Evolutionary conservation across 2,888 invertebrate genomes (phyloP).

Genomic region (Ochropleura plecta): DNA sequence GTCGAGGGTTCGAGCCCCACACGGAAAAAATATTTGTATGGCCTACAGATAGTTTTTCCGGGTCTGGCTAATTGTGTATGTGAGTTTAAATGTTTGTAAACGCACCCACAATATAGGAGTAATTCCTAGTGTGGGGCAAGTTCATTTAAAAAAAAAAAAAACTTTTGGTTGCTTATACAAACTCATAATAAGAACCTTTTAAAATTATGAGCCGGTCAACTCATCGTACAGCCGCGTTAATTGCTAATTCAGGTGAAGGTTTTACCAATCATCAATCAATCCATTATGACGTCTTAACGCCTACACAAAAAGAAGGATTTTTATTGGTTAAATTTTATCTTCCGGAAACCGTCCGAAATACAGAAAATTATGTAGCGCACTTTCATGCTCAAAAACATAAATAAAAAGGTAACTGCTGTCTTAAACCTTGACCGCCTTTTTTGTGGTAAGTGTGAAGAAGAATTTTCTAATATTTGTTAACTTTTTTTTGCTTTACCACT

Average conservation of each 20-base stretch:
- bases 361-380: background rate
- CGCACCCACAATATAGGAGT: too few species aligned
- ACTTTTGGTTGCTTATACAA: background rate
- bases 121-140: too few species aligned
- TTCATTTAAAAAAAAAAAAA: too few species aligned
- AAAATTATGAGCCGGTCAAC: background rate
- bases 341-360: background rate
- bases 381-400: background rate
- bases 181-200: background rate
- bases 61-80: too few species aligned
- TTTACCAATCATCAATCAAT: background rate
- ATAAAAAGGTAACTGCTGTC: slow-evolving; percentile 2
- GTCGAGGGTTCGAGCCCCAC: too few species aligned
- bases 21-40: too few species aligned
- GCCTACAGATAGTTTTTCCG: too few species aligned
- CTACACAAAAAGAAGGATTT: background rate
- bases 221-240: background rate
- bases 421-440: slow-evolving; percentile 1
- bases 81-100: too few species aligned
- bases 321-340: background rate
- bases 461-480: slow-evolving; percentile 11
- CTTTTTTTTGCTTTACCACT: slow-evolving; percentile 8
- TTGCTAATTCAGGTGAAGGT: background rate
- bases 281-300: background rate
- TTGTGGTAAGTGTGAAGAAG: slow-evolving; percentile 10